Percentiles rank a stretch among this genome's conserved stretches.
phyloP scores from a whole-genome alignment of 1,140 invertebrate species.

The Pogonus chalceus region DNA sequence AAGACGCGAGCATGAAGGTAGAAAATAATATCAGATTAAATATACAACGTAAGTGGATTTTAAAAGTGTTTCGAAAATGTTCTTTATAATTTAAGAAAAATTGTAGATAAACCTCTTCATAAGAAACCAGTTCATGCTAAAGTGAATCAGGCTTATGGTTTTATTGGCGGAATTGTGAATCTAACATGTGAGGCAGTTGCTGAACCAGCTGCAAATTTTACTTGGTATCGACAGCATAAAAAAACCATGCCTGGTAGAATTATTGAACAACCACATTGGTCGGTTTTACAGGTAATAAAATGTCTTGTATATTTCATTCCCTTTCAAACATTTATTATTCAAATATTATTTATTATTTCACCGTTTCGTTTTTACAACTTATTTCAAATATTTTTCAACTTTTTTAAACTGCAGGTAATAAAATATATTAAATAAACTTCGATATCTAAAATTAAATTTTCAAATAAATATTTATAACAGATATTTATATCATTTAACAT shows the following conservation, averaged over 20 bases:
- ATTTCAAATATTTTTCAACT: too few species aligned
- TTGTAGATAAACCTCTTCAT: conserved; percentile 39
- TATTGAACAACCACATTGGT: conserved; percentile 21
- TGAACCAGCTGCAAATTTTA: conserved; percentile 42
- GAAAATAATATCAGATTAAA: conserved; percentile 39
- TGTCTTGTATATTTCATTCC: too few species aligned
- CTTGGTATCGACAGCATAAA: conserved; percentile 38
- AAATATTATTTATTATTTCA: too few species aligned
- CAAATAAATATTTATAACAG: too few species aligned
- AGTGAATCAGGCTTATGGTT: conserved; percentile 32
- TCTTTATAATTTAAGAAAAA: too few species aligned
- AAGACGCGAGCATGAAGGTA: conserved; percentile 34
- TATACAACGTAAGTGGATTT: conserved; percentile 42
- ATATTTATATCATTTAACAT: too few species aligned
- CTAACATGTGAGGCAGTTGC: conserved; percentile 42
- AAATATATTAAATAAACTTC: too few species aligned
- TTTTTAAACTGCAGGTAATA: too few species aligned
- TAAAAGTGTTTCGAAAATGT: conserved; percentile 9
- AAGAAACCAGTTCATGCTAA: conserved; percentile 23
- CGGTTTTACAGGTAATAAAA: background rate
- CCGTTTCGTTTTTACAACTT: too few species aligned
- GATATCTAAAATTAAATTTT: too few species aligned
- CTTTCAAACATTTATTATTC: too few species aligned
- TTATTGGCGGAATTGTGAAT: conserved; percentile 37
- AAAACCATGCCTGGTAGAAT: conserved; percentile 29